Evolutionary conservation across 1,140 invertebrate genomes (phyloP), one percentile per base, ranked within the genome.

Genomic region (Monomorium pharaonis): DNA sequence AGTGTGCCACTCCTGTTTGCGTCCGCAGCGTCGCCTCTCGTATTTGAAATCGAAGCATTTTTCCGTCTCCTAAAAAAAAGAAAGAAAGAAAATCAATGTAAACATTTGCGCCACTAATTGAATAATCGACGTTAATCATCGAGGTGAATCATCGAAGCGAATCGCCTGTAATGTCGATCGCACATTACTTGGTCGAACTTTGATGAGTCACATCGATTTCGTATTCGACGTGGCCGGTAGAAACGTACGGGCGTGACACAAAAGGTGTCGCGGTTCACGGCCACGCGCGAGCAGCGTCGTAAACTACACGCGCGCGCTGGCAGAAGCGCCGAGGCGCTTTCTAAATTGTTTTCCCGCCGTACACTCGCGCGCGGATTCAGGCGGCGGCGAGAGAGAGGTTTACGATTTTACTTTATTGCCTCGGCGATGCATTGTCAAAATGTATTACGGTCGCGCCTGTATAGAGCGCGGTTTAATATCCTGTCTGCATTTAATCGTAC

Each of bases 401-500:
- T 93, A 94, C 92, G 92, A 92, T 90, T 91, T 92, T 91, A 92
- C 90, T 93, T 94, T 93, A 93, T 93, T 88, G 91, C 88, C 89
- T 74, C 88, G 85, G 86, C 89, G 91, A 91, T 92, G 93, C 91
- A 94, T 94, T 94, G 93, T 94, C 92, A 92, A 93, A 94, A 94
- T 94, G 92, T 91, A 90, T 93, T 93, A 93, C 84, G 89, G 65
- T 74, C 84, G 65, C 76, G 83, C 84, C 63, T 91, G 86, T 91
- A 90, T 89, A 88, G 89, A 87, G 85, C 92, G 88, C 89, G 90
- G 91, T 94, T 94, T 94, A 94, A 94, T 94, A 94, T 94, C 93
- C 93, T 92, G 93, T 94, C 93, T 93, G 90, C 92, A 87, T 93
- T 94, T 94, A 94, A 94, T 94, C 93, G 92, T 85, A 81, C 75